Percentiles rank a stretch among this genome's conserved stretches.
Conservation (phyloP, 2,797 vertebrate genomes). For the Hyperoplus lanceolatus region DNA sequence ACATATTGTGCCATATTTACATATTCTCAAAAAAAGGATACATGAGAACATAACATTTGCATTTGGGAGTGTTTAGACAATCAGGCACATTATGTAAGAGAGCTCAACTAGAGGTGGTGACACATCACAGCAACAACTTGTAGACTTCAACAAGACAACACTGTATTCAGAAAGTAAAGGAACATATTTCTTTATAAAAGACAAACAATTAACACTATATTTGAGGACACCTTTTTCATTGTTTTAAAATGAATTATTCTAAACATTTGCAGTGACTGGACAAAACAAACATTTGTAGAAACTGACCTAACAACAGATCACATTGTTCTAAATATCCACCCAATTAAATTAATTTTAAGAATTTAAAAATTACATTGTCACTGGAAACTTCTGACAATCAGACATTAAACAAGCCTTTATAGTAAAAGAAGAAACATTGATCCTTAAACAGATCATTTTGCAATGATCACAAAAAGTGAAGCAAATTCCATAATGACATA, state of each 20-base stretch:
- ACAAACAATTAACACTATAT: not conserved
- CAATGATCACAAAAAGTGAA: not conserved
- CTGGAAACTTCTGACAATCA: constrained; percentile 4
- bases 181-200: constrained; percentile 1
- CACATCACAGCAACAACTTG: constrained; percentile 4
- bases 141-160: not conserved
- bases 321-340: not conserved
- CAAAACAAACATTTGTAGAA: not conserved
- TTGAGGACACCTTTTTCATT: not conserved
- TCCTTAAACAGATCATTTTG: constrained; percentile 40
- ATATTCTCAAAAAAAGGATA: not conserved
- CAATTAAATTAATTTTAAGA: not conserved
- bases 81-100: not conserved
- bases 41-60: not conserved
- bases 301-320: constrained; percentile 38
- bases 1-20: not conserved
- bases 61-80: not conserved
- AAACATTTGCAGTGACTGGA: not conserved
- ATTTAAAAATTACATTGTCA: not conserved
- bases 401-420: not conserved
- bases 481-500: not conserved
- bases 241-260: not conserved
- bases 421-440: not conserved
- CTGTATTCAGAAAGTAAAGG: constrained; percentile 7
- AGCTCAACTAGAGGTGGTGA: not conserved